These are phyloP conservation scores for Sylvia atricapilla DNA, from an alignment of 2,113 vertebrate species.

Conservation along the genomic window DNA sequence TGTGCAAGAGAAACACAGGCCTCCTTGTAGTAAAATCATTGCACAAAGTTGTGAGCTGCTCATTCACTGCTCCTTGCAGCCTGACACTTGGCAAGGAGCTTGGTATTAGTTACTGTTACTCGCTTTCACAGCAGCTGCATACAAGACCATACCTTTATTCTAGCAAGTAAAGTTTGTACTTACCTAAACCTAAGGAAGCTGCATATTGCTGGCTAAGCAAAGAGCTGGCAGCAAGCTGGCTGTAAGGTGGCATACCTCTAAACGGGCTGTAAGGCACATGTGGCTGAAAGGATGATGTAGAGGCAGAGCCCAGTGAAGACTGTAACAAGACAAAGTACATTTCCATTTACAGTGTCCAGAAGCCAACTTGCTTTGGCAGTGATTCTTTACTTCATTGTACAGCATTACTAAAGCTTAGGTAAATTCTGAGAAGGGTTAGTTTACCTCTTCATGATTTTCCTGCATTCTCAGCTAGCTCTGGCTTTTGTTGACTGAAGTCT, in stretches of 20 bases:
- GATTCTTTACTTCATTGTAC: neutral
- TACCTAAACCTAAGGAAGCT: conserved; percentile 89
- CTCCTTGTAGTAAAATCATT: neutral
- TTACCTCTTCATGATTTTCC: neutral
- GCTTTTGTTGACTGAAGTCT: neutral
- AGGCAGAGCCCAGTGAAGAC: conserved; percentile 86
- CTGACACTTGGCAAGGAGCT: neutral
- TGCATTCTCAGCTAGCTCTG: conserved; percentile 6
- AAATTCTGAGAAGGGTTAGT: neutral
- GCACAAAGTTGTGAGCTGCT: neutral
- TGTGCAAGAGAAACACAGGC: neutral
- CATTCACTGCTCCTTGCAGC: neutral
- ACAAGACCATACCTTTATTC: neutral
- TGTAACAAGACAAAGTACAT: conserved; percentile 68
- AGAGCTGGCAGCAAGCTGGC: conserved; percentile 87
- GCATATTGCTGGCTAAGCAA: conserved; percentile 90
- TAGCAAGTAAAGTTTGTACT: conserved; percentile 59
- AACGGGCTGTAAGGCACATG: conserved; percentile 87
- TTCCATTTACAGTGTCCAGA: conserved; percentile 39
- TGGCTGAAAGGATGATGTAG: conserved; percentile 80
- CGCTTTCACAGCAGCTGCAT: neutral
- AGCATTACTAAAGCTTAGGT: neutral
- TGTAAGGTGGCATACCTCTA: conserved; percentile 85
- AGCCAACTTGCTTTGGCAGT: neutral
- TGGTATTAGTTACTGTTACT: neutral